Percentiles rank a stretch among this genome's conserved stretches.
phyloP scores from a whole-genome alignment of 1,140 invertebrate genomes.

The Holotrichia oblita region DNA sequence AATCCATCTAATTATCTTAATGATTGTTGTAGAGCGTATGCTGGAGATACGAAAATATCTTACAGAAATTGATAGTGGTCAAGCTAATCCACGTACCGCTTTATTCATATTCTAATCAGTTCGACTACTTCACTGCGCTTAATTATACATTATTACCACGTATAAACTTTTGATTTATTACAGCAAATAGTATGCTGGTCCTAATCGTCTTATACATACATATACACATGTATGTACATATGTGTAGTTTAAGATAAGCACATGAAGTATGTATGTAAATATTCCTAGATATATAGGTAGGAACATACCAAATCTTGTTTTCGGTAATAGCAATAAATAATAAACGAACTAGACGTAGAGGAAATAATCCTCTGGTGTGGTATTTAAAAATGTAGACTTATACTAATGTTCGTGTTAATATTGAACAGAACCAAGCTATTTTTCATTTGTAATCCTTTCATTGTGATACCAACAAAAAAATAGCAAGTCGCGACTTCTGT shows the following conservation, averaged over 20 bases:
- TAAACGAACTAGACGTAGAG: background rate
- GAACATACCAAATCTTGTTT: slow-evolving; percentile 17
- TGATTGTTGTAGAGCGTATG: background rate
- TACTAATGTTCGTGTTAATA: background rate
- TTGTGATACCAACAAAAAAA: background rate
- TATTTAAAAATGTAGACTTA: background rate
- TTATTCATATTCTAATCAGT: slow-evolving; percentile 28
- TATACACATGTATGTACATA: background rate
- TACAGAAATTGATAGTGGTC: slow-evolving; percentile 5
- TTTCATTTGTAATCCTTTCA: slow-evolving; percentile 26
- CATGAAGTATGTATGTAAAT: background rate
- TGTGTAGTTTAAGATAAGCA: too few species aligned
- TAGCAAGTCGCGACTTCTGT: slow-evolving; percentile 18
- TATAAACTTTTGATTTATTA: slow-evolving; percentile 24
- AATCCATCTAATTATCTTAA: background rate
- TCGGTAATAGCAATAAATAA: slow-evolving; percentile 4
- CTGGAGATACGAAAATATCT: background rate
- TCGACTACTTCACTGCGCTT: slow-evolving; percentile 26
- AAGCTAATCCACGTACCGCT: background rate
- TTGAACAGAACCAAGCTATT: slow-evolving; percentile 4
- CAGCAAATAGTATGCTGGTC: background rate
- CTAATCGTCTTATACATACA: slow-evolving; percentile 5
- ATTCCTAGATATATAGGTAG: background rate
- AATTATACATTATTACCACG: slow-evolving; percentile 22
- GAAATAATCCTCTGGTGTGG: slow-evolving; percentile 8